These are phyloP conservation scores for rabbit (Oryctolagus cuniculus) DNA, from an alignment of 2,113 vertebrate genomes.

Conservation along the genomic window mOryCun1.1 NC_091432.1:75793001-75793500, in stretches of 20 bases:
- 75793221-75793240: conserved; percentile 76
- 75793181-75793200: conserved; percentile 72
- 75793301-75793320: conserved; percentile 70
- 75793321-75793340: conserved; percentile 63
- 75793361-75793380: conserved; percentile 78
- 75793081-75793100: neutral
- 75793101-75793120: conserved; percentile 5
- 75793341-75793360: conserved; percentile 77
- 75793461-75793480: conserved; percentile 55
- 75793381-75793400: conserved; percentile 75
- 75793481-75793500: conserved; percentile 64
- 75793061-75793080: neutral
- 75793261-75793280: conserved; percentile 75
- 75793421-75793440: conserved; percentile 60
- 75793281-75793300: conserved; percentile 77
- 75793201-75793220: conserved; percentile 68
- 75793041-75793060: neutral
- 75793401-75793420: conserved; percentile 80
- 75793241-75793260: conserved; percentile 76
- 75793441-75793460: conserved; percentile 65
- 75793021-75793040: neutral
- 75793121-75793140: conserved; percentile 55
- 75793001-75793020: neutral
- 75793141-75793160: conserved; percentile 61
- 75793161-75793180: conserved; percentile 58